Base-by-base conservation (phyloP, 2,113 vertebrate species). In the Chionodraco myersi region DNA sequence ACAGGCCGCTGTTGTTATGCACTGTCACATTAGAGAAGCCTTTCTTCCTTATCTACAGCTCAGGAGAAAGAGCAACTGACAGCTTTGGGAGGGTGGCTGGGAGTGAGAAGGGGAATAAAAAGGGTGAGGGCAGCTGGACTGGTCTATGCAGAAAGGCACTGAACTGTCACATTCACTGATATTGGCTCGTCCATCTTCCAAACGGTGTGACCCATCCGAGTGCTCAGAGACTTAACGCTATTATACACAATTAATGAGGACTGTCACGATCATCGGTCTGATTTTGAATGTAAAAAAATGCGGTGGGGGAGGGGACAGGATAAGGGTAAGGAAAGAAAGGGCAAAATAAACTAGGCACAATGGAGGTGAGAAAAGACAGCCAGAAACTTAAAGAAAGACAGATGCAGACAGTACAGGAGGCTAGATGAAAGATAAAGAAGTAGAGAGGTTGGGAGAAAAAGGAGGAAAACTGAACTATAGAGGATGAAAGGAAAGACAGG, bases 181-280 rank as follows among this genome's bases (percentile, higher is more conserved):
- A 90, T 63, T 44, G 14, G 45, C 78, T 84, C 52, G 30, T 90
- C 72, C 45, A 34, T 87, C 86, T 88, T 82, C 66, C 59, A 18
- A 85, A 82, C 8, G 49, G 63, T 72, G 74, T 30, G 77, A 86
- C 86, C 85, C 30, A n/a, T 72, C 57, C 10, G 44, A 76, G 81
- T 54, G 82, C 86, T 80, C 72, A 59, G 62, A 85, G 76, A 83
- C 63, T 74, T 81, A 69, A 78, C 49, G 77, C 73, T 80, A 80
- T 85, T 77, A 82, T 86, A 84, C 76, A 84, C 75, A 89, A 92
- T 93, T 84, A 88, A 92, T 85, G 77, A 68, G 70, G 23, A 62
- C 73, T 66, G 88, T 64, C 84, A 59, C 72, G 70, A 81, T 86
- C 49, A 57, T 75, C 82, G 8, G 44, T 75, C 18, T 23, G 61